Evolutionary conservation across 2,888 invertebrate species (phyloP), one percentile per base, ranked within the genome.

Genomic region (Drymonia ruficornis): DNA sequence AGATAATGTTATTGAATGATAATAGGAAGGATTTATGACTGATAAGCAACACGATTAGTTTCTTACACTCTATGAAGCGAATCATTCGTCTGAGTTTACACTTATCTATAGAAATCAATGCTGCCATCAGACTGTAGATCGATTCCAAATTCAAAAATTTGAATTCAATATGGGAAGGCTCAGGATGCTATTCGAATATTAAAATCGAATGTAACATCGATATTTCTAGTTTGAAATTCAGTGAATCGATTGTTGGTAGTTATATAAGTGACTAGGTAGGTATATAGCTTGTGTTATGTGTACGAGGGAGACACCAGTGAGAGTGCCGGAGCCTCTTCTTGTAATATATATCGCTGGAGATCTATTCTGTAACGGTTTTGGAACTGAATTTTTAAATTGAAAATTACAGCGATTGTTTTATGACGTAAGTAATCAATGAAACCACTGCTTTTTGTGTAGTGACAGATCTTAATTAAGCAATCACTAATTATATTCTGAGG

Each of bases 281-380:
- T n/a, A 47, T 47, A 47, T 34, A 34, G 29, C 3, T 9, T 34
- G 29, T 34, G 29, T 47, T 47, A 34, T 47, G 34, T 49, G 55
- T 68, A 67, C 50, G 51, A 68, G 62, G 70, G 71, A 67, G 68
- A 61, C 61, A 61, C 61, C 55, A 67, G 63, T 57, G 70, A 69
- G 69, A 63, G 68, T 64, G 63, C 53, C 52, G 54, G 60, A 60
- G 49, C 52, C 56, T 63, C 59, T 63, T 61, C 66, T 67, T 72
- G 70, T 72, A 69, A 76, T 76, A 65, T 76, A 74, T 74, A 73
- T 71, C 55, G 56, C n/a, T 50, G 64, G 49, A 34, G 66, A 56
- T 18, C 16, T 53, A 76, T 72, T 74, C 74, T 67, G 56, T 28
- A 34, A 47, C 16, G 7, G 4, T 16, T 47, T 31, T 8, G 16